Evolutionary conservation across 2,888 invertebrate species (phyloP).

Genomic region (Drosophila putrida): DNA sequence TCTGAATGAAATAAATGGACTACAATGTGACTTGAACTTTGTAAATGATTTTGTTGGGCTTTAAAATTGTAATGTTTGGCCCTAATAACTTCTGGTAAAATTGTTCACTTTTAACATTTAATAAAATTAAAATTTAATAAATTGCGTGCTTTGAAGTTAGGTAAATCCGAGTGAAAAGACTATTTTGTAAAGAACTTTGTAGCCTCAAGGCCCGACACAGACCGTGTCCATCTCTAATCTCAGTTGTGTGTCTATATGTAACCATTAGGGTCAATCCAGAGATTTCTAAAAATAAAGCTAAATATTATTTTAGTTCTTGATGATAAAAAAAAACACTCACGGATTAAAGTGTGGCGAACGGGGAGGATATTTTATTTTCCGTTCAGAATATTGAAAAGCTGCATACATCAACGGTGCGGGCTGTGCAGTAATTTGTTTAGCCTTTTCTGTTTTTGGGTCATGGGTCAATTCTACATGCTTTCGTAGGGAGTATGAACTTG

Average conservation of each 20-base stretch:
- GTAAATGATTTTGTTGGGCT: no score
- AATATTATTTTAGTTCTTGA: background rate
- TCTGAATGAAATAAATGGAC: no score
- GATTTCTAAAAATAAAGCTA: constrained; percentile 38
- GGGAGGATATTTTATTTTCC: constrained; percentile 44
- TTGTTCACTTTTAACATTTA: no score
- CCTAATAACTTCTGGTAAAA: no score
- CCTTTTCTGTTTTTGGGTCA: background rate
- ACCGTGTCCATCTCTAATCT: no score
- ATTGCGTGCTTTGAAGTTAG: no score
- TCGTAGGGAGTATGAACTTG: background rate
- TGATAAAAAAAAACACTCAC: constrained; percentile 24
- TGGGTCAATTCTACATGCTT: constrained; percentile 12
- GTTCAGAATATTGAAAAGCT: background rate
- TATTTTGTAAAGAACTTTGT: no score
- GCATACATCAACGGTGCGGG: background rate
- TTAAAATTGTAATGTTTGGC: no score
- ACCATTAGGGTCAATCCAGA: constrained; percentile 18
- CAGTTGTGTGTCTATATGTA: background rate
- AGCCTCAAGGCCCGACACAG: no score
- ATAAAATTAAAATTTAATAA: no score
- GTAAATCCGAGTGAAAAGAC: no score
- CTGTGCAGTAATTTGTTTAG: background rate
- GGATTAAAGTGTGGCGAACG: constrained; percentile 56
- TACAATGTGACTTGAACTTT: no score